Evolutionary conservation across 2,797 vertebrate species (phyloP).

Genomic region (Poecile montanus): DNA sequence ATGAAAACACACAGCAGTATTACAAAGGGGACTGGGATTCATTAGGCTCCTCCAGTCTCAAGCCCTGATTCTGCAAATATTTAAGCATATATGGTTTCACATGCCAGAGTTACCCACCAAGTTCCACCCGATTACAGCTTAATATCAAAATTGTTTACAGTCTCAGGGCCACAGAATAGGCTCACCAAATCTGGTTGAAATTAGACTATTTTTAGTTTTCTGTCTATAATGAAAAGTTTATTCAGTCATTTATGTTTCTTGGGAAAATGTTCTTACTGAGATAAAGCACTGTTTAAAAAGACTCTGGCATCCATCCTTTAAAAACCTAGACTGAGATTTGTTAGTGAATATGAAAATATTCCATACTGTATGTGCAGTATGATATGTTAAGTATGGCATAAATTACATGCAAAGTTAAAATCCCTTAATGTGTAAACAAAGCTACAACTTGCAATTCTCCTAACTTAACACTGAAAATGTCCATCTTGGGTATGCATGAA

Average conservation of each 20-base stretch:
- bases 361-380: neutral
- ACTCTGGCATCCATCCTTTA: neutral
- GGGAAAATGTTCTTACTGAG: neutral
- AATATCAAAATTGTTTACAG: neutral
- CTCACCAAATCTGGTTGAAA: neutral
- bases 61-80: slow-evolving; percentile 5
- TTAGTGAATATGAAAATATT: neutral
- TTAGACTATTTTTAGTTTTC: neutral
- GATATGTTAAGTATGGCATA: neutral
- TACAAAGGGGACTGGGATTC: slow-evolving; percentile 42
- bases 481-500: neutral
- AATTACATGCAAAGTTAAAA: neutral
- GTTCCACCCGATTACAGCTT: neutral
- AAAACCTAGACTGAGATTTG: neutral
- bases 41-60: neutral
- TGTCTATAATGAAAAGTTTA: neutral
- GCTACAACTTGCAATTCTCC: neutral
- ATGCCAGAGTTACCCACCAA: neutral
- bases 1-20: neutral
- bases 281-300: neutral
- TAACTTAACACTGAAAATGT: neutral
- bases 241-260: neutral
- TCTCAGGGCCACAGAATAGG: neutral
- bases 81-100: neutral
- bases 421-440: neutral